These are phyloP conservation scores for Lates calcarifer DNA, from an alignment of 2,113 vertebrate genomes.

Conservation along the genomic window DNA sequence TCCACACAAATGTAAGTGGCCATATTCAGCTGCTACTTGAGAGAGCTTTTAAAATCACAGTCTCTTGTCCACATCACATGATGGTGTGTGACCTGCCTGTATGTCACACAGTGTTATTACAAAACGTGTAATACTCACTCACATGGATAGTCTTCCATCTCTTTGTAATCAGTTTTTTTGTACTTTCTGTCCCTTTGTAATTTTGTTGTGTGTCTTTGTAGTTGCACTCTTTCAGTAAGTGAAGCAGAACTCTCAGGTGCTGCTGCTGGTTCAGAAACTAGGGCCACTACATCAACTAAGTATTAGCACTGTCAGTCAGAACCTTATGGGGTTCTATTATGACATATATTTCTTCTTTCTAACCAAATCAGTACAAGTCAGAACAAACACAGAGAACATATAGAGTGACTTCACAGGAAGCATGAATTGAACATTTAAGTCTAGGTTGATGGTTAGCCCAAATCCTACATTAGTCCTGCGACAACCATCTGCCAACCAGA, in stretches of 20 bases:
- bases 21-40: not conserved
- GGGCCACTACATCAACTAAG: not conserved
- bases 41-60: not conserved
- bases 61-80: too few species aligned
- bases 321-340: too few species aligned
- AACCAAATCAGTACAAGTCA: too few species aligned
- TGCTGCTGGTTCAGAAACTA: not conserved
- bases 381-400: not conserved
- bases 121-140: too few species aligned
- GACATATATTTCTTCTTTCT: too few species aligned
- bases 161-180: not conserved
- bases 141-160: not conserved
- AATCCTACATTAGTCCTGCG: slow-evolving; percentile 48
- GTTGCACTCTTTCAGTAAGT: not conserved
- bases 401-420: not conserved
- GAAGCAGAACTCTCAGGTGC: not conserved
- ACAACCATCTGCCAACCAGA: slow-evolving; percentile 65
- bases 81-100: too few species aligned
- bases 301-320: not conserved
- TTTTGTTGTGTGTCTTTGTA: not conserved
- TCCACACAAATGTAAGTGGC: not conserved
- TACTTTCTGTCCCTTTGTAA: not conserved
- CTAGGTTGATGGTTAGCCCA: slow-evolving; percentile 42
- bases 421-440: slow-evolving; percentile 47
- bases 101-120: too few species aligned